A percentile compares a stretch with the other conserved stretches of the same genome.
phyloP scores from a whole-genome alignment of 2,888 invertebrate species.

The Allacma fusca region DNA sequence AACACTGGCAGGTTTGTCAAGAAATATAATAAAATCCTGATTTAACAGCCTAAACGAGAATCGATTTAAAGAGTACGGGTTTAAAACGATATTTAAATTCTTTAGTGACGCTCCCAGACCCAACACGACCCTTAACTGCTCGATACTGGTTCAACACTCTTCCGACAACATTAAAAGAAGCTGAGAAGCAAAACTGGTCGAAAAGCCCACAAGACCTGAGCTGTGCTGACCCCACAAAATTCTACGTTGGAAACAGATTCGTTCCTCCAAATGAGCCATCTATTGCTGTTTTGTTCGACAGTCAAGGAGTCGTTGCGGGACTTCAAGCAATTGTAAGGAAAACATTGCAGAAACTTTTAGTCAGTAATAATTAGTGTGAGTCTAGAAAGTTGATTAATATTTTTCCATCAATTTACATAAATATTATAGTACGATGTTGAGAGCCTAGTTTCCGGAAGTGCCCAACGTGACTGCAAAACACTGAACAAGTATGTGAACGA shows the following conservation, averaged over 20 bases:
- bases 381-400: neutral
- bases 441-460: neutral
- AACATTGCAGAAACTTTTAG: neutral
- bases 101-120: slow-evolving; percentile 23
- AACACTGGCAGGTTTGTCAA: too few species aligned
- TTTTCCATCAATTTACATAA: slow-evolving; percentile 6
- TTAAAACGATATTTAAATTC: too few species aligned
- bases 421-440: neutral
- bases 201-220: neutral
- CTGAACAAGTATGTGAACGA: neutral
- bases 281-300: slow-evolving; percentile 27
- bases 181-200: neutral
- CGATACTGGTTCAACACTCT: slow-evolving; percentile 14
- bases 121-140: neutral
- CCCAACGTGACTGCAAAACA: neutral
- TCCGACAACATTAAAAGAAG: neutral
- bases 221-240: neutral
- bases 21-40: too few species aligned
- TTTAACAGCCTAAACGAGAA: too few species aligned
- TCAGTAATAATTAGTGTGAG: neutral
- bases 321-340: slow-evolving; percentile 28
- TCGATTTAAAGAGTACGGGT: too few species aligned
- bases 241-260: slow-evolving; percentile 17
- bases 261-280: slow-evolving; percentile 4
- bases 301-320: slow-evolving; percentile 22